A percentile compares a stretch with the other conserved stretches of the same genome.
Conservation (phyloP, 2,797 vertebrate species). For the Poeciliopsis turneri region DNA sequence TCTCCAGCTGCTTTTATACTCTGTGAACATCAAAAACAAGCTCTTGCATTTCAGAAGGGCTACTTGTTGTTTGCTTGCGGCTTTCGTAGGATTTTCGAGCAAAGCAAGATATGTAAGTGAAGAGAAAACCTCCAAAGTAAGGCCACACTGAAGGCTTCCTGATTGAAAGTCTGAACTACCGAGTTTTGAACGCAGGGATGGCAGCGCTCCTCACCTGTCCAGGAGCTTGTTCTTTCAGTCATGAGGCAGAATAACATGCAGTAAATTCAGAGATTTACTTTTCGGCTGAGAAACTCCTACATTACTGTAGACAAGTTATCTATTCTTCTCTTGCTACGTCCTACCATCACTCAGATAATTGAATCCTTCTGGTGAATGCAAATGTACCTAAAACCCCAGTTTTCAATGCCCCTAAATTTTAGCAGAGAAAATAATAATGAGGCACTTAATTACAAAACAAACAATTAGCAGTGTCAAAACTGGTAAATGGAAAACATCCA, state of each 20-base stretch:
- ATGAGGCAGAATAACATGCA: not conserved
- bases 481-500: not conserved
- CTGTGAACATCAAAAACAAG: slow-evolving; percentile 20
- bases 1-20: slow-evolving; percentile 31
- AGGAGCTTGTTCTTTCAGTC: not conserved
- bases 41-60: not conserved
- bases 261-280: not conserved
- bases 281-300: not conserved
- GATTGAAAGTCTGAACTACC: not conserved
- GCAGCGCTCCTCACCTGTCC: not conserved
- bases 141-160: not conserved
- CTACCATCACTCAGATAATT: not conserved
- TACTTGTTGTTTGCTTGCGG: not conserved
- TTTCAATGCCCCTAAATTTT: not conserved
- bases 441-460: not conserved
- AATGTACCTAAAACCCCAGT: not conserved
- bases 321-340: not conserved
- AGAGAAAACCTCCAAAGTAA: not conserved
- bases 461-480: not conserved
- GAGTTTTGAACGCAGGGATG: not conserved
- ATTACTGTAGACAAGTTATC: not conserved
- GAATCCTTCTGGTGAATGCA: not conserved
- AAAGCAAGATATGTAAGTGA: not conserved
- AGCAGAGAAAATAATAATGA: too few relatives aligned
- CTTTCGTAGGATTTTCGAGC: too few relatives aligned